Percentiles rank a stretch among this genome's conserved stretches.
phyloP scores from a whole-genome alignment of 2,797 vertebrate species.

The Hoplostethus atlanticus region DNA sequence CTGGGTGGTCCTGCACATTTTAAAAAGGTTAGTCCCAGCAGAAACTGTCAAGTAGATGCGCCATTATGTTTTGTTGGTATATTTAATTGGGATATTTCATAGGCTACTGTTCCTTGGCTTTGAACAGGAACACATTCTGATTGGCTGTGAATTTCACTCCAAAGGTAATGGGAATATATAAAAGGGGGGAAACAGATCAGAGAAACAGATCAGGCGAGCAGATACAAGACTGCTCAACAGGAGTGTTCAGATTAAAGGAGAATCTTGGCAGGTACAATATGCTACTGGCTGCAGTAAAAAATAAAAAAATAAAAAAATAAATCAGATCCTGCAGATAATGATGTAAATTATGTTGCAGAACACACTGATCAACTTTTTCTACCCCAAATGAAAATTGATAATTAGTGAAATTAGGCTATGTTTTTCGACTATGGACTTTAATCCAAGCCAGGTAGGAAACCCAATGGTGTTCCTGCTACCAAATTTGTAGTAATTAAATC shows the following conservation, averaged over 20 bases:
- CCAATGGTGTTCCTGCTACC: not conserved
- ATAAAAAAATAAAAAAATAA: not conserved
- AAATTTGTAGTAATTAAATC: constrained; percentile 30
- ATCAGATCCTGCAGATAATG: constrained; percentile 13
- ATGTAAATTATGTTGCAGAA: constrained; percentile 20
- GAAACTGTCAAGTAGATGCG: constrained; percentile 21
- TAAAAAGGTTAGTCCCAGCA: constrained; percentile 15
- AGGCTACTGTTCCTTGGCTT: not conserved
- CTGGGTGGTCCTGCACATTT: constrained; percentile 1
- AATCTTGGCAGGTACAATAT: constrained; percentile 12
- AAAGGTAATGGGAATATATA: not conserved
- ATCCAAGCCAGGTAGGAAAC: constrained; percentile 33
- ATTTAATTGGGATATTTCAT: constrained; percentile 12
- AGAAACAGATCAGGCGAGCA: constrained; percentile 4
- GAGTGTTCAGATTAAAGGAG: not conserved
- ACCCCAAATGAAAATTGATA: not conserved
- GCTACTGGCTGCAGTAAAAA: constrained; percentile 11
- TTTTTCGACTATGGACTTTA: constrained; percentile 28
- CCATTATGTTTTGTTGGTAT: constrained; percentile 11
- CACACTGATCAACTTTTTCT: not conserved
- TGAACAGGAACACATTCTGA: not conserved
- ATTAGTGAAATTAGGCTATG: constrained; percentile 29
- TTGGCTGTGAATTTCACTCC: not conserved
- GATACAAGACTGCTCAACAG: not conserved
- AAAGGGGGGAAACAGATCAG: constrained; percentile 1